These are phyloP conservation scores for Cosmia trapezina DNA, from an alignment of 2,888 invertebrate genomes.

Conservation along the genomic window DNA sequence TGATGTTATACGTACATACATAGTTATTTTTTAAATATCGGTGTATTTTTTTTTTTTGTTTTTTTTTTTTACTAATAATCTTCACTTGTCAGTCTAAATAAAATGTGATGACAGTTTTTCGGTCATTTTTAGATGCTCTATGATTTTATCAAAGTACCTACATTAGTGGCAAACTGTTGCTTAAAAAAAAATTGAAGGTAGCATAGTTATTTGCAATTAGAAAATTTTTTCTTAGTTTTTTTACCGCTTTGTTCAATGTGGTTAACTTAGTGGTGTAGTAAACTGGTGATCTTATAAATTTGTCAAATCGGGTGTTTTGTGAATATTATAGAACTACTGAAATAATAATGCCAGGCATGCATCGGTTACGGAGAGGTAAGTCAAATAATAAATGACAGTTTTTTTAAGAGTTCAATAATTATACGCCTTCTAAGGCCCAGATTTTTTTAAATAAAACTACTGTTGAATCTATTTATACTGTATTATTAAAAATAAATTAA, in stretches of 20 bases:
- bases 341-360: not conserved
- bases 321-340: not conserved
- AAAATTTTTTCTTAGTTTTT: not conserved
- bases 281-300: not conserved
- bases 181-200: slow-evolving; percentile 14
- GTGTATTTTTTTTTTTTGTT: not conserved
- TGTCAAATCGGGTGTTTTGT: not conserved
- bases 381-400: too few relatives aligned
- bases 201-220: not conserved
- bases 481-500: not conserved
- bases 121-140: not conserved
- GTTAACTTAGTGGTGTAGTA: too few relatives aligned
- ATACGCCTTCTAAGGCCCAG: too few relatives aligned
- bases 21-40: slow-evolving; percentile 2
- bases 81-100: not conserved
- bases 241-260: too few relatives aligned
- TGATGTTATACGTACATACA: slow-evolving; percentile 10
- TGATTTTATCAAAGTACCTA: slow-evolving; percentile 36
- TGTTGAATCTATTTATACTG: too few relatives aligned
- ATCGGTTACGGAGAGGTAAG: not conserved
- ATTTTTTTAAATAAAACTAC: not conserved
- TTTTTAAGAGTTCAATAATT: not conserved
- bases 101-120: not conserved
- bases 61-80: not conserved
- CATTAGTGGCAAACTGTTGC: not conserved